Evolutionary conservation across 2,888 invertebrate species (phyloP).

Genomic region (Corbicula japonica): DNA sequence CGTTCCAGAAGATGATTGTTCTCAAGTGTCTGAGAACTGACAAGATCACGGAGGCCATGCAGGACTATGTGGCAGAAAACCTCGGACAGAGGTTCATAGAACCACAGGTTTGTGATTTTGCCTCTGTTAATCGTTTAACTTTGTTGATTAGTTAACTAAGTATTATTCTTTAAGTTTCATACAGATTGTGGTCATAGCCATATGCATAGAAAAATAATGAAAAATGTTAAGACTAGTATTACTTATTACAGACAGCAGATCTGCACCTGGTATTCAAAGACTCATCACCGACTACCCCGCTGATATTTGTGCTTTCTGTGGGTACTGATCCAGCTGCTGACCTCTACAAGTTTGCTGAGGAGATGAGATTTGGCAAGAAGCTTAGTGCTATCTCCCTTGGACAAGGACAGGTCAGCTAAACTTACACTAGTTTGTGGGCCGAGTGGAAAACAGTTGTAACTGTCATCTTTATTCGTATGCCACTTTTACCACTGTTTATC

Average conservation of each 20-base stretch:
- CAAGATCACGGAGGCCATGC: constrained; percentile 86
- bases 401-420: constrained; percentile 92
- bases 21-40: constrained; percentile 86
- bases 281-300: constrained; percentile 86
- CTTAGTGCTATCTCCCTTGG: constrained; percentile 95
- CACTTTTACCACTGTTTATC: not conserved
- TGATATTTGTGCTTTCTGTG: constrained; percentile 87
- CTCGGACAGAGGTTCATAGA: constrained; percentile 87
- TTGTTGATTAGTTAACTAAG: too few relatives aligned
- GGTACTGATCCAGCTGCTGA: constrained; percentile 87
- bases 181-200: too few relatives aligned
- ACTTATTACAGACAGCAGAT: constrained; percentile 85
- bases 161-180: too few relatives aligned
- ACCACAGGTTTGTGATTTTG: constrained; percentile 85
- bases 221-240: too few relatives aligned
- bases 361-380: constrained; percentile 88
- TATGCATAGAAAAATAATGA: too few relatives aligned
- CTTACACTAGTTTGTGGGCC: too few relatives aligned
- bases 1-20: constrained; percentile 86
- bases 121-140: too few relatives aligned
- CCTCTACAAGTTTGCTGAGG: constrained; percentile 87
- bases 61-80: constrained; percentile 87
- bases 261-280: constrained; percentile 86
- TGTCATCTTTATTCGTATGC: too few relatives aligned
- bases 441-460: too few relatives aligned